These are phyloP conservation scores for Mythimna vitellina DNA, from an alignment of 2,888 invertebrate genomes.

Conservation along the genomic window DNA sequence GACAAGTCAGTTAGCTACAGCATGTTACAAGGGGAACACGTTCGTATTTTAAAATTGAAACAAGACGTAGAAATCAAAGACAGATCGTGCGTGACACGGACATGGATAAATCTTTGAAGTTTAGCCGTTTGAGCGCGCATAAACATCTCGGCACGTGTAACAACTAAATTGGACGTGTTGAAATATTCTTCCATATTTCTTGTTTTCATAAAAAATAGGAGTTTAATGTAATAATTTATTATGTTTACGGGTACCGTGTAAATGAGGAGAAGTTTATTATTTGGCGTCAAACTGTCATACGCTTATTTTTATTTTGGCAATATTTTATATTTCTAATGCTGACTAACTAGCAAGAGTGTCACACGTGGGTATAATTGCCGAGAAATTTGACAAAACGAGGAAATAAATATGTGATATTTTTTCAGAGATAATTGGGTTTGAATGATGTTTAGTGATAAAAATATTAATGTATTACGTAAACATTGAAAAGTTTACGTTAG, in stretches of 20 bases:
- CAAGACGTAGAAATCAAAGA: constrained; percentile 40
- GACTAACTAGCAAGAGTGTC: constrained; percentile 42
- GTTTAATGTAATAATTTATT: constrained; percentile 64
- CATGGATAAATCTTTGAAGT: constrained; percentile 55
- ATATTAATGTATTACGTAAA: constrained; percentile 39
- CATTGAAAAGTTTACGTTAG: constrained; percentile 10
- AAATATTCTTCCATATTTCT: constrained; percentile 53
- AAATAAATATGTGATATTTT: constrained; percentile 32
- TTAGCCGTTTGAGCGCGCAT: constrained; percentile 31
- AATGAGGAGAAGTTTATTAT: constrained; percentile 59
- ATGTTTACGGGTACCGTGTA: constrained; percentile 51
- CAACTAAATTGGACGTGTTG: constrained; percentile 61
- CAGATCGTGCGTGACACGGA: constrained; percentile 41
- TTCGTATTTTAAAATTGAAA: constrained; percentile 35
- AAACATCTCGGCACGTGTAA: constrained; percentile 53
- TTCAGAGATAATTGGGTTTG: constrained; percentile 15
- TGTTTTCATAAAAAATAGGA: constrained; percentile 53
- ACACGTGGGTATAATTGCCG: constrained; percentile 3
- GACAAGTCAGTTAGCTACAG: constrained; percentile 63
- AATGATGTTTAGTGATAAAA: constrained; percentile 34
- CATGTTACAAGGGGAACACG: constrained; percentile 34
- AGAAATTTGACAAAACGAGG: constrained; percentile 44
- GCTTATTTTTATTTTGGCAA: constrained; percentile 51
- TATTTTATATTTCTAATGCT: constrained; percentile 57
- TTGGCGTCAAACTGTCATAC: constrained; percentile 44